phyloP scores from a whole-genome alignment of 2,113 vertebrate species.

The Grantiella picta region DNA sequence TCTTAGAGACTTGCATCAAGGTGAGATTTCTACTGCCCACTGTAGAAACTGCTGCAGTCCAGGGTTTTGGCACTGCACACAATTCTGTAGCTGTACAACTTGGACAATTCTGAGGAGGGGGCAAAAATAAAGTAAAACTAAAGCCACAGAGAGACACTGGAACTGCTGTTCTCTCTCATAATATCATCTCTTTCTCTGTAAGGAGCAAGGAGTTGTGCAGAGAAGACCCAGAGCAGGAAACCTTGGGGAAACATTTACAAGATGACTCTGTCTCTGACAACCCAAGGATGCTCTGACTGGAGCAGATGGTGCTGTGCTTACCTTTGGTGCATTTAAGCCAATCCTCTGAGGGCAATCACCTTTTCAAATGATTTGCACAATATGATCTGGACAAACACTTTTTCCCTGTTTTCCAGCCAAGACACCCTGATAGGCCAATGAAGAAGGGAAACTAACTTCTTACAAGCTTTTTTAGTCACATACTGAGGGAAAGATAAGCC shows the following conservation, averaged over 20 bases:
- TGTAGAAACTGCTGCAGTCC: not conserved
- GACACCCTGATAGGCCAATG: not conserved
- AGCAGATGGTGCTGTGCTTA: not conserved
- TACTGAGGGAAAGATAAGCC: not conserved
- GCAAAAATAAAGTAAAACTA: not conserved
- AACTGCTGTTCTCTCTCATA: not conserved
- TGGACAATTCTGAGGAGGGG: not conserved
- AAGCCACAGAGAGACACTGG: fast-evolving
- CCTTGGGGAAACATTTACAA: not conserved
- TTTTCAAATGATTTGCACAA: not conserved
- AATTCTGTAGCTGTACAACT: not conserved
- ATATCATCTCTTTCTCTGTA: not conserved
- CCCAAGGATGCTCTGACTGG: not conserved
- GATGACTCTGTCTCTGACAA: not conserved
- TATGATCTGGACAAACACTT: not conserved
- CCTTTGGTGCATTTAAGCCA: not conserved
- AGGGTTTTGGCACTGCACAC: not conserved
- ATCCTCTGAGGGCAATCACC: not conserved
- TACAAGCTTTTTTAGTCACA: not conserved
- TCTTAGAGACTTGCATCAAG: not conserved
- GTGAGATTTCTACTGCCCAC: not conserved
- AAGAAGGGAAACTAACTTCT: constrained; percentile 1
- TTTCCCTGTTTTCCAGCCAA: not conserved
- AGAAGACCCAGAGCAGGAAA: not conserved
- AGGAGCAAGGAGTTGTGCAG: not conserved